These are phyloP conservation scores for Notodromas monacha DNA, from an alignment of 2,888 invertebrate species.

Conservation along the genomic window DNA sequence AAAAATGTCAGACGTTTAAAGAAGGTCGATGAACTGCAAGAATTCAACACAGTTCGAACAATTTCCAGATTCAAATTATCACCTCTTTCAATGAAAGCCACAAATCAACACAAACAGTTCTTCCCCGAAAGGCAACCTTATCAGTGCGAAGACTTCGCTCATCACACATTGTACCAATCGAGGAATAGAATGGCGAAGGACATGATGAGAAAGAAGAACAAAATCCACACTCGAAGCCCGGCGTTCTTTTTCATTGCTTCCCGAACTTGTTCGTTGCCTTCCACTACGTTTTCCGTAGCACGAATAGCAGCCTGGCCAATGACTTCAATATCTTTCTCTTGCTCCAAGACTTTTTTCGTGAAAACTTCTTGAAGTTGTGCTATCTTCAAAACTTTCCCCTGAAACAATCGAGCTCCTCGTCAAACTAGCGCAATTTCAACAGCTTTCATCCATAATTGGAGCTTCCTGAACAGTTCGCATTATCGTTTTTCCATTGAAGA, in stretches of 20 bases:
- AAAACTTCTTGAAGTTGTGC: slow-evolving; percentile 80
- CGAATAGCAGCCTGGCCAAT: slow-evolving; percentile 60
- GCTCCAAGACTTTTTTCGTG: slow-evolving; percentile 69
- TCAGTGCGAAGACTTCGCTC: no score
- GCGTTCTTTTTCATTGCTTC: slow-evolving; percentile 92
- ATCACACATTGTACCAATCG: slow-evolving; percentile 87
- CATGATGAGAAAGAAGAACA: slow-evolving; percentile 80
- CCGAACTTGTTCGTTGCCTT: slow-evolving; percentile 83
- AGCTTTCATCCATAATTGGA: not conserved
- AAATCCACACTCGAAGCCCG: slow-evolving; percentile 62
- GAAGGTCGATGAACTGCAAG: no score
- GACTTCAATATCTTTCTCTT: slow-evolving; percentile 68
- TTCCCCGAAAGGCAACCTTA: no score
- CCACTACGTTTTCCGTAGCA: slow-evolving; percentile 73
- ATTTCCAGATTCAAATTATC: no score
- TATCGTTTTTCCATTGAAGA: slow-evolving; percentile 4
- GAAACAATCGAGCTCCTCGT: no score
- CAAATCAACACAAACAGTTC: no score
- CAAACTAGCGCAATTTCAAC: not conserved
- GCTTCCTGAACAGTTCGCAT: slow-evolving; percentile 1
- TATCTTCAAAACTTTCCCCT: slow-evolving; percentile 73
- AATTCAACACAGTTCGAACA: no score
- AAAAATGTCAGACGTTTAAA: no score
- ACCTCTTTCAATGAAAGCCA: no score
- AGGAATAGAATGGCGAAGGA: slow-evolving; percentile 78